phyloP scores from a whole-genome alignment of 2,888 invertebrate genomes.

The Drosophila suboccidentalis region DNA sequence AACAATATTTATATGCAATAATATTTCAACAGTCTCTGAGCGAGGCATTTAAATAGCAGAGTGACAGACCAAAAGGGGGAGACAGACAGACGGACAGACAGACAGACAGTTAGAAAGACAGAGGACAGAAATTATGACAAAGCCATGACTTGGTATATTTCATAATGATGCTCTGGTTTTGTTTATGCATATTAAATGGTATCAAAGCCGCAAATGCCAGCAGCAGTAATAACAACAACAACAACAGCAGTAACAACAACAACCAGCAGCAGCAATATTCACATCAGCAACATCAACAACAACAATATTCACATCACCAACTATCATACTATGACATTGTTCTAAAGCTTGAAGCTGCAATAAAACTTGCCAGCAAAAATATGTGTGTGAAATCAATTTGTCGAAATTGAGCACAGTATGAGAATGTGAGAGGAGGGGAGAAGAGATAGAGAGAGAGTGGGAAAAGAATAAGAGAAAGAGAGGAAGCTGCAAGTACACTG shows the following conservation, averaged over 20 bases:
- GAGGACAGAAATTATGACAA: conserved; percentile 62
- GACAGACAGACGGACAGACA: conserved; percentile 20
- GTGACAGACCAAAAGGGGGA: neutral
- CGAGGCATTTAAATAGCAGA: conserved; percentile 21
- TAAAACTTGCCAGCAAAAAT: conserved; percentile 45
- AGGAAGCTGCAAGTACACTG: too few species aligned
- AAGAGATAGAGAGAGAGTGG: neutral
- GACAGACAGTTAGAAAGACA: conserved; percentile 31
- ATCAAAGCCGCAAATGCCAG: conserved; percentile 69
- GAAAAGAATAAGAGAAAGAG: too few species aligned
- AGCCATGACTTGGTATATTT: conserved; percentile 61
- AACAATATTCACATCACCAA: conserved; percentile 30
- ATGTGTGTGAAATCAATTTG: conserved; percentile 79
- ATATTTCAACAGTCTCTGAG: conserved; percentile 46
- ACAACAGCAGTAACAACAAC: conserved; percentile 51
- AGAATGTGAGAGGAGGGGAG: neutral
- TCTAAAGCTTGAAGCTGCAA: conserved; percentile 12
- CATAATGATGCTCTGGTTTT: conserved; percentile 63
- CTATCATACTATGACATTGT: conserved; percentile 32
- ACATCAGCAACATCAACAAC: conserved; percentile 37
- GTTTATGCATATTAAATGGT: conserved; percentile 78
- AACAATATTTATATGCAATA: conserved; percentile 58
- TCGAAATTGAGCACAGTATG: conserved; percentile 65
- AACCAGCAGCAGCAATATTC: conserved; percentile 10
- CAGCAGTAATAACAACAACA: conserved; percentile 47